phyloP scores from a whole-genome alignment of 2,888 invertebrate species.

The Torymus tubicola region DNA sequence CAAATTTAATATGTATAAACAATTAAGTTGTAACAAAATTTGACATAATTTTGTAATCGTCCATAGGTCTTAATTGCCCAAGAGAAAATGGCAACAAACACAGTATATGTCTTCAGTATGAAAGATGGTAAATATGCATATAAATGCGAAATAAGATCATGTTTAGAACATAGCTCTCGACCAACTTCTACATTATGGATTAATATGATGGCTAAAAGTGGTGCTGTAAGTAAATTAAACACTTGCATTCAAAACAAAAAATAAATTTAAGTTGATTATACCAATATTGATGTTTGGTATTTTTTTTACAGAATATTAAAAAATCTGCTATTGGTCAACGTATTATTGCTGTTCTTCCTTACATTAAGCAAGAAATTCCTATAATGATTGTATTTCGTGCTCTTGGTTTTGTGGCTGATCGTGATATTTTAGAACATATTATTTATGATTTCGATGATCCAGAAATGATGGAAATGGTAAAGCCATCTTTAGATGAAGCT shows the following conservation, averaged over 20 bases:
- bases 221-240: constrained; percentile 78
- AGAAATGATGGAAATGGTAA: constrained; percentile 99
- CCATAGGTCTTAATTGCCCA: constrained; percentile 93
- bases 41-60: not conserved
- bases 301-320: constrained; percentile 84
- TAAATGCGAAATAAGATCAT: constrained; percentile 98
- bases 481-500: constrained; percentile 99
- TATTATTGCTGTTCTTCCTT: constrained; percentile 98
- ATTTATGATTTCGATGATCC: constrained; percentile 99
- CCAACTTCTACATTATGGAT: constrained; percentile 99
- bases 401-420: constrained; percentile 98
- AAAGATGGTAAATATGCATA: constrained; percentile 99
- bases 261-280: not conserved
- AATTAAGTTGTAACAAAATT: not conserved
- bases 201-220: constrained; percentile 99
- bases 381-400: constrained; percentile 99
- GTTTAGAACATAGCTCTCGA: constrained; percentile 93
- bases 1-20: no score
- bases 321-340: constrained; percentile 99
- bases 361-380: constrained; percentile 99
- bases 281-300: constrained; percentile 16
- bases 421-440: constrained; percentile 99
- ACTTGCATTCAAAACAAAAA: no score
- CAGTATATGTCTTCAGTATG: constrained; percentile 99
- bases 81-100: constrained; percentile 99